Base-by-base conservation (phyloP, 2,113 vertebrate species). In the Periophthalmus modestus region DNA sequence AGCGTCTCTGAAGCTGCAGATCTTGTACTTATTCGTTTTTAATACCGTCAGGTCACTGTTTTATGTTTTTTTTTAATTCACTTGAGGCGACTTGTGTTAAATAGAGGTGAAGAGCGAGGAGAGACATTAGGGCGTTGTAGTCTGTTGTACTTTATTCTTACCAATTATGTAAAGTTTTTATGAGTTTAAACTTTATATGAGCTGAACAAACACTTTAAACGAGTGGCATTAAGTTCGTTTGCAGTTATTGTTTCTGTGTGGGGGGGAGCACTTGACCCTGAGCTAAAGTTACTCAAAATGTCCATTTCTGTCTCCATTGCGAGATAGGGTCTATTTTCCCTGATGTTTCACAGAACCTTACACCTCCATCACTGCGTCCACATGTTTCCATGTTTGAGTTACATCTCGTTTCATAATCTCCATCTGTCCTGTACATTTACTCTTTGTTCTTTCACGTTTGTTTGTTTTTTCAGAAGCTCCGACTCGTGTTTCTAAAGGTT, bases 1-100 rank as follows among this genome's bases (percentile, higher is more conserved):
- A n/a, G n/a, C 4, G 46, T 13, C 46, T 18, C 46, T 18, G 1
- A 18, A 4, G 24, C 57, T 28, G 23, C 57, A 12, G 13, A 6
- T 15, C 57, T 59, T 59, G 57, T 59, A 59, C 57, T 59, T 28
- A 59, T 59, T 14, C 23, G 13, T 59, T 59, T 59, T 28, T 59
- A 59, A 59, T 59, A 24, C 57, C 23, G 2, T 15, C 57, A 28
- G 5, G 23, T 59, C 23, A 14, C 57, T 28, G 57, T 15, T 28
- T 59, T 23, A 5, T 59, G 12, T 24, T 23, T 28, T 43, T 59
- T 59, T 14, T 16, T 18, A 6, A 2, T 50, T 16, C 2, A 50
- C 15, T 1, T 47, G 12, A 47, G 14, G 46, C 0, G 5, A 39
- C 5, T 39, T 5, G 36, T 39, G 36, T 39, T 39, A 39, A 39